Evolutionary conservation across 2,888 invertebrate genomes (phyloP), one percentile per base, ranked within the genome.

Genomic region (Stegophylla sp.): DNA sequence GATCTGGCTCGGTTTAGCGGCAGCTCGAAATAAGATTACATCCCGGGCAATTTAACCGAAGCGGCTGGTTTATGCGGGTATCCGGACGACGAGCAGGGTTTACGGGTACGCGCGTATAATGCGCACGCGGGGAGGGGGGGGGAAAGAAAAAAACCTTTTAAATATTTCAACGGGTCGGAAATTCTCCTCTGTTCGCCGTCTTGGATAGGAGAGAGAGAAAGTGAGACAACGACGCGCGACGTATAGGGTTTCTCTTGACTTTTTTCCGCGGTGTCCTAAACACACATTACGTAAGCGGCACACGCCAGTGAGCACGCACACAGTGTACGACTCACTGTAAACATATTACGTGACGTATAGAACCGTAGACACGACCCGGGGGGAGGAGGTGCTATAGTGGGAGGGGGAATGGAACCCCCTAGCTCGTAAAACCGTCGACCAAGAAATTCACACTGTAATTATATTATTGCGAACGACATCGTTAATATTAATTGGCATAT

Each of bases 111-210:
- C 7, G 41, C 26, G 13, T 34, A 34, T 56, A 26, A 45, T 20
- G n/a, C 28, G 26, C 28, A n/a, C n/a, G n/a, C n/a, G n/a, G n/a
- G n/a, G n/a, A n/a, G 28, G 61, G 28, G 15, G n/a, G 17, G 20
- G n/a, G 10, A 17, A 15, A 67, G n/a, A n/a, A 75, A 71, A 59
- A 61, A 77, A 59, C 67, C 67, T 69, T 77, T 69, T 67, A 77
- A 77, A 59, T 59, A 59, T 77, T 77, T 67, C 67, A 59, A 59
- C 69, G 77, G 45, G 20, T 56, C 77, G 77, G 77, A 59, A 77
- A 69, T 59, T 64, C 48, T 2, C n/a, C 59, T 7, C 34, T n/a
- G n/a, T n/a, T n/a, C n/a, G n/a, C n/a, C n/a, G n/a, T n/a, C n/a
- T n/a, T n/a, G n/a, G n/a, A n/a, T n/a, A n/a, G n/a, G n/a, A n/a